phyloP scores from a whole-genome alignment of 2,113 vertebrate genomes.

The Spheniscus mendiculus region DNA sequence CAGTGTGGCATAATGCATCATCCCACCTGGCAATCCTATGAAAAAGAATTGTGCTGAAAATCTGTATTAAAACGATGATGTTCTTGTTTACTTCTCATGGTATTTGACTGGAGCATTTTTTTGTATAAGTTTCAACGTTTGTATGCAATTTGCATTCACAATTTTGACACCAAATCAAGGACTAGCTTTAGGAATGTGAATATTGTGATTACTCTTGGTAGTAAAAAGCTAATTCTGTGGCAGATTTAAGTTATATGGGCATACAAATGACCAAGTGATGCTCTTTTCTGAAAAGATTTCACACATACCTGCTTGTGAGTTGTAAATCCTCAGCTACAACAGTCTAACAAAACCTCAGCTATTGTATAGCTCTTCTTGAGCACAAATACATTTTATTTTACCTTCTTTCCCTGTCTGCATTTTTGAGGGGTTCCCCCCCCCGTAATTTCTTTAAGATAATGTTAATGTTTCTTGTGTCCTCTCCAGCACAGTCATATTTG shows the following conservation, averaged over 20 bases:
- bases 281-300: not conserved
- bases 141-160: not conserved
- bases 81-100: not conserved
- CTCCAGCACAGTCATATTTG: not conserved
- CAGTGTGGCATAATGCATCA: not conserved
- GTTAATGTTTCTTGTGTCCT: not conserved
- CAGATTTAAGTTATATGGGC: not conserved
- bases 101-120: not conserved
- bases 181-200: not conserved
- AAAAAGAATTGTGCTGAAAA: not conserved
- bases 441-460: not conserved
- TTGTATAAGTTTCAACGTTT: not conserved
- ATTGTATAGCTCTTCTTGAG: not conserved
- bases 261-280: not conserved
- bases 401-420: not conserved
- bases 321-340: not conserved
- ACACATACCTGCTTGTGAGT: not conserved
- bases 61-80: not conserved
- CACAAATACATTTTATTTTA: not conserved
- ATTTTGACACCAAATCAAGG: not conserved
- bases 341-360: not conserved
- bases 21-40: not conserved
- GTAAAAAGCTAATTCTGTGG: not conserved
- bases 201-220: not conserved
- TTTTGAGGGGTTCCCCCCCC: accelerated